A percentile compares a stretch with the other conserved stretches of the same genome.
phyloP scores from a whole-genome alignment of 1,140 invertebrate genomes.

The Cotesia chilonis region DNA sequence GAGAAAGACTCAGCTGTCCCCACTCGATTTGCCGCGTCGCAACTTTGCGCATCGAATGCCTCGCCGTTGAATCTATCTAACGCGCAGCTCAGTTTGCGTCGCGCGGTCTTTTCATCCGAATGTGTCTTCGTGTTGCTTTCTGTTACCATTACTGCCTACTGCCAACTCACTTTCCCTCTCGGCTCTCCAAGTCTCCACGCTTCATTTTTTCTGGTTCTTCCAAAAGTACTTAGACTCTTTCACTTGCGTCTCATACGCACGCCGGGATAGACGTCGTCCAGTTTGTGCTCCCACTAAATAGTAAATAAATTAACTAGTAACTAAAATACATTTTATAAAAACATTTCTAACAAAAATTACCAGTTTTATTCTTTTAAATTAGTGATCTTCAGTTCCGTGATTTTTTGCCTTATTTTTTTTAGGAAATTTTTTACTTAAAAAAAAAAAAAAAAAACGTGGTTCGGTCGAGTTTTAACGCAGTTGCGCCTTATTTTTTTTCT shows the following conservation, averaged over 20 bases:
- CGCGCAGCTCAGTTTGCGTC: slow-evolving; percentile 52
- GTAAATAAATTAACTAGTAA: too few relatives aligned
- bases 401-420: too few relatives aligned
- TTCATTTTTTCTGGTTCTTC: background rate
- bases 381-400: too few relatives aligned
- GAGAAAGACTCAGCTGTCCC: background rate
- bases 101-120: background rate
- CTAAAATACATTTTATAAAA: too few relatives aligned
- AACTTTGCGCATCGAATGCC: slow-evolving; percentile 19
- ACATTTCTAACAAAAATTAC: too few relatives aligned
- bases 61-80: slow-evolving; percentile 43
- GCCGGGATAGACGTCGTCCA: background rate
- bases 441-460: too few relatives aligned
- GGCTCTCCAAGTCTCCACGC: background rate
- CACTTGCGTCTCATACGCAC: background rate
- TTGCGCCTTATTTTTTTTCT: too few relatives aligned
- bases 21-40: background rate
- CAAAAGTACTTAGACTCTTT: background rate
- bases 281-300: too few relatives aligned
- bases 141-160: background rate
- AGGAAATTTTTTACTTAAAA: too few relatives aligned
- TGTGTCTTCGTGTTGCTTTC: background rate
- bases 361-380: too few relatives aligned
- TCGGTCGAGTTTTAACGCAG: too few relatives aligned
- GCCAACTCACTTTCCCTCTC: slow-evolving; percentile 3